Base-by-base conservation (phyloP, 2,797 vertebrate genomes). In the Chelonia mydas region DNA sequence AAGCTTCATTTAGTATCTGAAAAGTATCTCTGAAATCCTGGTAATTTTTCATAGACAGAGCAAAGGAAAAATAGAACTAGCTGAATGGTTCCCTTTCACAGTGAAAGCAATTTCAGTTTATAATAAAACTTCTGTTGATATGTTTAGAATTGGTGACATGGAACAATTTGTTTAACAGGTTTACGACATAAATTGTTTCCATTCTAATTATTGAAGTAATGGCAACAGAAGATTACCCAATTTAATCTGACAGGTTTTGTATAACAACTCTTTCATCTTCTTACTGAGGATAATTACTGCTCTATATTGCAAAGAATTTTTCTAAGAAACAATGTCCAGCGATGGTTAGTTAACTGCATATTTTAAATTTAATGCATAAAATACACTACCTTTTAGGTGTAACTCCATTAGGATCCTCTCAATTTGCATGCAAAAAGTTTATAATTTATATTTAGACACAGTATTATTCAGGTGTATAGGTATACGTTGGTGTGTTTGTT, bases 131-230 rank as follows among this genome's bases (percentile, higher is more conserved):
- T 83, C 86, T 90, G 33, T 37, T 47, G 3, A 2, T 72, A 21
- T 95, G 54, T 94, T 93, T 68, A 93, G 53, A 78, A 16, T 90
- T 93, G 25, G 19, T 37, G 28, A 96, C 79, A 53, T 84, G 9
- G 65, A 37, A 68, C 65, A 68, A n/a, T 68, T n/a, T 68, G 55
- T 57, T 68, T 68, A 89, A n/a, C 5, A 3, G 72, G 77, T 82
- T 89, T 87, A 10, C 12, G 90, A 72, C 27, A 72, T n/a, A 6
- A 21, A 23, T 92, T 92, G 72, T 82, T 94, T 91, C 57, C 59
- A 6, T 82, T 1, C 50, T 96, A 59, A 81, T 84, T 53, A 77
- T 68, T n/a, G n/a, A 21, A 82, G 11, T 6, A 84, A 50, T 19
- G 3, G 23, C 92, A 53, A 6, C 89, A 33, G 47, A 33, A 59